Conservation (phyloP, 2,797 vertebrate genomes). For the Sus cebifrons region DNA sequence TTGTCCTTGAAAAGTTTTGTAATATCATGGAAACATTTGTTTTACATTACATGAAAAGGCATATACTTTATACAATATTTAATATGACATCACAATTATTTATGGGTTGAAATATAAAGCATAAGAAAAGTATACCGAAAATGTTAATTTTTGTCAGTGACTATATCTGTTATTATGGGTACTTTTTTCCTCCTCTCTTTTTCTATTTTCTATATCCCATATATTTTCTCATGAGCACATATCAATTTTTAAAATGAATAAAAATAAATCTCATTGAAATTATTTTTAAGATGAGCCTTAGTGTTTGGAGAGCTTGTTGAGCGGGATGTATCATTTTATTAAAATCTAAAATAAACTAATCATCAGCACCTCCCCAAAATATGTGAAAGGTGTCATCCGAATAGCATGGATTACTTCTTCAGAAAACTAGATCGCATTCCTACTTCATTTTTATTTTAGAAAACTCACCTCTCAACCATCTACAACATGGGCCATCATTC, state of each 20-base stretch:
- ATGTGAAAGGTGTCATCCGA: slow-evolving; percentile 33
- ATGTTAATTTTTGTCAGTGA: slow-evolving; percentile 24
- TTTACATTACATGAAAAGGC: slow-evolving; percentile 5
- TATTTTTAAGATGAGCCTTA: slow-evolving; percentile 49
- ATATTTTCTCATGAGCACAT: slow-evolving; percentile 39
- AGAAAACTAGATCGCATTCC: slow-evolving; percentile 73
- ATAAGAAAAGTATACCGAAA: not conserved
- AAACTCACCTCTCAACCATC: slow-evolving; percentile 60
- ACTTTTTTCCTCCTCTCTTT: not conserved
- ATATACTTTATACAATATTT: not conserved
- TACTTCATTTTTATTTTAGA: slow-evolving; percentile 73
- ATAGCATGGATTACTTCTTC: slow-evolving; percentile 38
- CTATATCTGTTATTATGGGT: not conserved
- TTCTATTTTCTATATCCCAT: slow-evolving; percentile 51
- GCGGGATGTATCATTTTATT: not conserved
- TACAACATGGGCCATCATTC: slow-evolving; percentile 67
- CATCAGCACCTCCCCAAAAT: not conserved
- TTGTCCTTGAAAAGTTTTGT: not conserved
- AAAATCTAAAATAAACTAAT: slow-evolving; percentile 66
- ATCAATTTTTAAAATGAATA: slow-evolving; percentile 47
- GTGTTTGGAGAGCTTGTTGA: slow-evolving; percentile 13
- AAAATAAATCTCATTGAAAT: slow-evolving; percentile 72
- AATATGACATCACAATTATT: not conserved
- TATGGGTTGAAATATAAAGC: not conserved
- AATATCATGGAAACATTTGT: not conserved